Evolutionary conservation across 1,140 invertebrate genomes (phyloP).

Genomic region (Drosophila pallidifrons): DNA sequence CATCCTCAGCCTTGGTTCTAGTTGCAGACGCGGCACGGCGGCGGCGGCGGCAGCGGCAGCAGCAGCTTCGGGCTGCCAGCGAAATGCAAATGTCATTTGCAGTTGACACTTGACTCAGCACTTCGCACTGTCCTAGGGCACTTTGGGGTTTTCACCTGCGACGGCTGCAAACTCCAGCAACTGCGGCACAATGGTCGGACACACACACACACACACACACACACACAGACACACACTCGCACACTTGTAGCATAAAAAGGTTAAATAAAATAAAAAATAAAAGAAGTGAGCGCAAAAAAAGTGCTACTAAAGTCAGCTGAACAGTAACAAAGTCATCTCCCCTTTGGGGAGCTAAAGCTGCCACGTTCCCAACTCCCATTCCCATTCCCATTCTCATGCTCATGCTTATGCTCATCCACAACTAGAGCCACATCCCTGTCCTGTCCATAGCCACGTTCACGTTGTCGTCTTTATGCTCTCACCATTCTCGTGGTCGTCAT

Average conservation of each 20-base stretch:
- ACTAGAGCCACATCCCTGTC: conserved; percentile 20
- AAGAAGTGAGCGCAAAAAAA: conserved; percentile 28
- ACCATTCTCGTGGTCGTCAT: conserved; percentile 77
- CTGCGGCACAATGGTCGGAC: conserved; percentile 58
- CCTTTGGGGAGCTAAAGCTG: conserved; percentile 44
- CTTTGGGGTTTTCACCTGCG: conserved; percentile 81
- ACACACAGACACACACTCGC: conserved; percentile 27
- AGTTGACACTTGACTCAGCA: conserved; percentile 83
- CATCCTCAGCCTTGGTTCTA: background rate
- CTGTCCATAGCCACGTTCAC: conserved; percentile 19
- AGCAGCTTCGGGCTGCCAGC: conserved; percentile 58
- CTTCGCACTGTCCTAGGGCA: conserved; percentile 81
- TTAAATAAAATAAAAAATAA: conserved; percentile 60
- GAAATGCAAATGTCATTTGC: conserved; percentile 84
- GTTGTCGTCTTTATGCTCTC: conserved; percentile 54
- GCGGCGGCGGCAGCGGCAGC: background rate
- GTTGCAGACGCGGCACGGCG: background rate
- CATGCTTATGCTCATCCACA: conserved; percentile 1
- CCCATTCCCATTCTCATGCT: background rate
- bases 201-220: conserved; percentile 51
- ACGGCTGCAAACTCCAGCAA: conserved; percentile 29
- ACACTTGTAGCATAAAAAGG: conserved; percentile 53
- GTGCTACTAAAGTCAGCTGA: conserved; percentile 73
- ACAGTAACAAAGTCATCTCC: conserved; percentile 73
- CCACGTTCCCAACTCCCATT: background rate